Conservation (phyloP, 2,113 vertebrate species). For the Oreochromis niloticus region DNA sequence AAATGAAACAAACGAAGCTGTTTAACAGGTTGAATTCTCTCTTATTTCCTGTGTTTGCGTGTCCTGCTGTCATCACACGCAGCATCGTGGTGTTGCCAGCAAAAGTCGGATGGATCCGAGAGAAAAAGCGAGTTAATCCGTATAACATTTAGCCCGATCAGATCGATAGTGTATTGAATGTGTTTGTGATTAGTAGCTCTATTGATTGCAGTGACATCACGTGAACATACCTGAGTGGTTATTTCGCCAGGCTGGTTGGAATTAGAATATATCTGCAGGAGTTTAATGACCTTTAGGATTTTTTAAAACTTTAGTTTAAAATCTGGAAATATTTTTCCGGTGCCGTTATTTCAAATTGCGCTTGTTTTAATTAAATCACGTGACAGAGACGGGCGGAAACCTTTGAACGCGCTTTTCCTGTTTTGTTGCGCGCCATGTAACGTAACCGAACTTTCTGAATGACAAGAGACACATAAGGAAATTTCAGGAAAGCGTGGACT, state of each 20-base stretch:
- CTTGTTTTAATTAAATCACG: background rate
- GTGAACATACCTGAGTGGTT: slow-evolving; percentile 49
- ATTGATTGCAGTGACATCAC: slow-evolving; percentile 58
- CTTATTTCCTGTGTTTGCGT: background rate
- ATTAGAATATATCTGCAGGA: slow-evolving; percentile 13
- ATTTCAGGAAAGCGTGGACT: background rate
- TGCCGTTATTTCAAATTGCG: background rate
- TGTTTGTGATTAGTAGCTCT: slow-evolving; percentile 61
- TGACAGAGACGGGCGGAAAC: background rate
- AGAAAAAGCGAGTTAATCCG: slow-evolving; percentile 7
- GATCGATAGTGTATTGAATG: slow-evolving; percentile 55
- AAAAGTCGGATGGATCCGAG: background rate
- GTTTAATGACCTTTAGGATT: background rate
- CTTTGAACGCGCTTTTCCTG: background rate
- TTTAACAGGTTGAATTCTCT: background rate
- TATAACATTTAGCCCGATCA: slow-evolving; percentile 47
- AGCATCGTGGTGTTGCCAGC: background rate
- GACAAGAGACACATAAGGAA: background rate
- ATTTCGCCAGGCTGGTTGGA: slow-evolving; percentile 29
- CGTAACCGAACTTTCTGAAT: background rate
- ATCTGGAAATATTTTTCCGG: background rate
- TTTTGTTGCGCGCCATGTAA: background rate
- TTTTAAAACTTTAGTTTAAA: background rate
- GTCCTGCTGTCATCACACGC: background rate
- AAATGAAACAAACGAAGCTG: background rate